Conservation (phyloP, 2,888 invertebrate species). For the Hypomecis punctinalis region DNA sequence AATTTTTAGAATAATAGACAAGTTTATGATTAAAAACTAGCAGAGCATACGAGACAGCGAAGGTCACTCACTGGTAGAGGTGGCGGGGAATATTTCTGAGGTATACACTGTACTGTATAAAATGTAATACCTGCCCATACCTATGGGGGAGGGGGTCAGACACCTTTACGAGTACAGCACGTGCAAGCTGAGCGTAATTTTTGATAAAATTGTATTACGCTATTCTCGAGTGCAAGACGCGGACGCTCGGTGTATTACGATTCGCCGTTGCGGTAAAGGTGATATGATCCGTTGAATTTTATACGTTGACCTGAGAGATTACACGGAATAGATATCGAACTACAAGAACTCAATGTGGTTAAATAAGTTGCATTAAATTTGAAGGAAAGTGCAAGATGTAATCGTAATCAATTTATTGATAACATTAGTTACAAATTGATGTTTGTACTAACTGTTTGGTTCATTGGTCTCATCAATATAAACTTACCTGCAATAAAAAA, state of each 20-base stretch:
- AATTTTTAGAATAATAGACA: conserved; percentile 36
- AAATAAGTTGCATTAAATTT: no score
- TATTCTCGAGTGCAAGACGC: conserved; percentile 46
- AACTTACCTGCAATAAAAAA: no score
- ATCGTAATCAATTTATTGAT: no score
- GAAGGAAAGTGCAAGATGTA: no score
- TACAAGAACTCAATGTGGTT: no score
- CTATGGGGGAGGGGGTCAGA: conserved; percentile 47
- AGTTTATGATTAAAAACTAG: conserved; percentile 55
- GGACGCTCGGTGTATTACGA: conserved; percentile 49
- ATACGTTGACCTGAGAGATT: conserved; percentile 12
- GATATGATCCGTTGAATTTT: conserved; percentile 40
- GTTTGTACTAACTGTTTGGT: no score
- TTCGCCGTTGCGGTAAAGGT: conserved; percentile 43
- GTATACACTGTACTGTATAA: conserved; percentile 12
- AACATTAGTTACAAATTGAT: no score
- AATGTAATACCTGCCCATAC: conserved; percentile 5
- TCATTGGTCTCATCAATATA: no score
- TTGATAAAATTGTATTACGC: conserved; percentile 69
- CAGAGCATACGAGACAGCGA: conserved; percentile 52
- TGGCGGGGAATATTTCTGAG: conserved; percentile 25
- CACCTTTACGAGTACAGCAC: conserved; percentile 70
- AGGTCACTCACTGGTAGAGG: conserved; percentile 38
- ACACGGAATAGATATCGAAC: not conserved
- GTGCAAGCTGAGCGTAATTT: conserved; percentile 65